Base-by-base conservation (phyloP, 2,888 invertebrate species). In the Drosophila yooni region DNA sequence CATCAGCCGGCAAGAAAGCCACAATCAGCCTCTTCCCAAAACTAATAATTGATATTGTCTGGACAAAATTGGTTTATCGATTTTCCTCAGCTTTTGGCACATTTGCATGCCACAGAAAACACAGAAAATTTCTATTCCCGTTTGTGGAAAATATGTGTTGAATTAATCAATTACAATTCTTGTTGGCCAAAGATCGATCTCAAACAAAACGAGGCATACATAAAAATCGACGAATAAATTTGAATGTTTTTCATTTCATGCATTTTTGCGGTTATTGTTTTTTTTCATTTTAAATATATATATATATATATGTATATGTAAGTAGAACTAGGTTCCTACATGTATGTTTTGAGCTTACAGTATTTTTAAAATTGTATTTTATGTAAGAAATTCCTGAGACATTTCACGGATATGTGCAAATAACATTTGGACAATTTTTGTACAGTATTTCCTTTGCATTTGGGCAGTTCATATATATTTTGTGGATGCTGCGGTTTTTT, bases 381-480 rank as follows among this genome's bases (percentile, higher is more conserved):
- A 71, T 68, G 59, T 78, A 62, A 71, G 80, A 91, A 91, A 84
- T 92, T 92, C 92, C 92, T 92, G 92, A 92, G 92, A 91, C 85
- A 87, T 82, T 91, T 88, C 83, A 83, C 82, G 89, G 92, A 93
- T 93, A 92, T 92, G 92, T 92, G 91, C 89, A 89, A 91, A 88
- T 91, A 88, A 87, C 90, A 91, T 83, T 90, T 91, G 90, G 88
- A 79, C 68, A 79, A 83, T 81, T 80, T 64, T 67, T 59, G 36
- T 70, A 46, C 46, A 54, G 56, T 79, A 70, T 62, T 56, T 31
- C 36, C 53, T 67, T 68, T 76, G 56, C 53, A 57, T 67, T 70
- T 70, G 38, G 63, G 70, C 63, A 60, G 54, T 76, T 66, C 27
- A 33, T 70, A n/a, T 31, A n/a, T 36, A n/a, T 46, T 50, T 50